Evolutionary conservation across 2,888 invertebrate genomes (phyloP).

Genomic region (Thelaira solivaga): DNA sequence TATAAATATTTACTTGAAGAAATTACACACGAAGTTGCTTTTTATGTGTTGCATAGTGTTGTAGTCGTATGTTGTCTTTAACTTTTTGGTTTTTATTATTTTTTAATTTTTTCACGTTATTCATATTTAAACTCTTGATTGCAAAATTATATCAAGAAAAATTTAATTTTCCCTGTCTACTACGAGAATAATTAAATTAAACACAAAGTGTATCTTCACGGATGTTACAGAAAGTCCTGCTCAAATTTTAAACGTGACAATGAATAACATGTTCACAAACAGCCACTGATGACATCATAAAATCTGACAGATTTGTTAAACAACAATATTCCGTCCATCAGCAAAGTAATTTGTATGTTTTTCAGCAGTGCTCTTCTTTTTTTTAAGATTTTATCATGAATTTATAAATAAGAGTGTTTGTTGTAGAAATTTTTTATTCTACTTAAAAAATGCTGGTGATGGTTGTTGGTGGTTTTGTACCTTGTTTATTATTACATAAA

Average conservation of each 20-base stretch:
- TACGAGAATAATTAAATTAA: too few species aligned
- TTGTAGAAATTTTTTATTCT: constrained; percentile 1
- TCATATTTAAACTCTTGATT: too few species aligned
- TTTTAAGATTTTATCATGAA: constrained; percentile 30
- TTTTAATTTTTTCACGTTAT: too few species aligned
- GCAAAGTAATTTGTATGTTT: constrained; percentile 23
- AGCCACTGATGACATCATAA: neutral
- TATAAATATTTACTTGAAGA: too few species aligned
- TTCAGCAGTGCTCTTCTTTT: constrained; percentile 1
- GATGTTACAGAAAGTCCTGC: neutral
- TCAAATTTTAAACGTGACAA: constrained; percentile 19
- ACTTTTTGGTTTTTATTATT: too few species aligned
- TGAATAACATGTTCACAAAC: constrained; percentile 3
- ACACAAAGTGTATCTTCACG: neutral
- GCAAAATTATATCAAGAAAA: too few species aligned
- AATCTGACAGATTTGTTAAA: constrained; percentile 11
- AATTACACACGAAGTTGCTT: too few species aligned
- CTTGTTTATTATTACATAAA: constrained; percentile 44
- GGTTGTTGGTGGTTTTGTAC: neutral
- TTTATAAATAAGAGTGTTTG: constrained; percentile 2
- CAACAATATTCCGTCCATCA: neutral
- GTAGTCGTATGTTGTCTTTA: too few species aligned
- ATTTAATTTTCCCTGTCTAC: neutral
- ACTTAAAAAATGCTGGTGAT: neutral
- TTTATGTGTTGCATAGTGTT: too few species aligned